Conservation (phyloP, 2,888 invertebrate genomes). For the Bibio marci region DNA sequence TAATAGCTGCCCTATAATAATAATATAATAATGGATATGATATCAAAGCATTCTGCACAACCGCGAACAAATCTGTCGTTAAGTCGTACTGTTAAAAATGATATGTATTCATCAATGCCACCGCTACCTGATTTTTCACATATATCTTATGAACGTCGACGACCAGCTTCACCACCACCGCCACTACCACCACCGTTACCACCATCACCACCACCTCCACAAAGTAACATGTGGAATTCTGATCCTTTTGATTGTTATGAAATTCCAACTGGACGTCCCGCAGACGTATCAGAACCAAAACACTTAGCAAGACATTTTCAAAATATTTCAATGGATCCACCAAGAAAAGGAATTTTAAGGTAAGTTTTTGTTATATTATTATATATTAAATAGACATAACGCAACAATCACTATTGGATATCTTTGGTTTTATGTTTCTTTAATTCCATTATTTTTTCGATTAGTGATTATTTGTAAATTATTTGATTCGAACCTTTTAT, state of each 20-base stretch:
- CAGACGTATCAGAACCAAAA: conserved; percentile 7
- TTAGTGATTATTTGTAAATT: no score
- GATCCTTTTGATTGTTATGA: conserved; percentile 28
- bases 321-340: conserved; percentile 16
- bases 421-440: no score
- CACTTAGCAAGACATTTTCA: conserved; percentile 16
- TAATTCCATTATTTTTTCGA: no score
- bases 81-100: conserved; percentile 22
- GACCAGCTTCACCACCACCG: conserved; percentile 1
- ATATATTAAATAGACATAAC: no score
- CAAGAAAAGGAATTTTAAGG: conserved; percentile 13
- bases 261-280: conserved; percentile 12
- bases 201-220: conserved; percentile 5
- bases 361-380: neutral
- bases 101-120: conserved; percentile 15
- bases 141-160: conserved; percentile 1
- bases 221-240: conserved; percentile 5
- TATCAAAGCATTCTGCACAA: no score
- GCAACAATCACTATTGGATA: no score
- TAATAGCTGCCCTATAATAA: no score
- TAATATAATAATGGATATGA: no score
- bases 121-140: conserved; percentile 8
- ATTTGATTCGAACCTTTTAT: no score
- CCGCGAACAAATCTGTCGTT: conserved; percentile 2
- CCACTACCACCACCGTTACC: conserved; percentile 5